Conservation (phyloP, 2,797 vertebrate genomes). For the Cossypha polioptera region DNA sequence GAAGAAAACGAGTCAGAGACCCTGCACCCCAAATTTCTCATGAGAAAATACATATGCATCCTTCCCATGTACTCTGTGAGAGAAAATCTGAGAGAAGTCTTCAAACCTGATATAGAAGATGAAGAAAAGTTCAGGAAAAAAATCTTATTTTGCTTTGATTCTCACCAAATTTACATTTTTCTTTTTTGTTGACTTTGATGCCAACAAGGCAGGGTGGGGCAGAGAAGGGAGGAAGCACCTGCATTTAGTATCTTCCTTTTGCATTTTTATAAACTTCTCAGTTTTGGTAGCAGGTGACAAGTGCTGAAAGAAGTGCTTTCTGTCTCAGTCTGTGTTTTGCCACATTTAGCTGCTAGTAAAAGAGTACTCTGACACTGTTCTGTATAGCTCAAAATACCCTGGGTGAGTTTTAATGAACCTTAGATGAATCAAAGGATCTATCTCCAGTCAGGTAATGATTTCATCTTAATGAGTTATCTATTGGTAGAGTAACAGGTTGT, state of each 20-base stretch:
- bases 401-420: not conserved
- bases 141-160: not conserved
- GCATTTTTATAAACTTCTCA: not conserved
- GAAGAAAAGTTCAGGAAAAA: not conserved
- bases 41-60: not conserved
- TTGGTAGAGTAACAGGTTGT: not conserved
- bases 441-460: not conserved
- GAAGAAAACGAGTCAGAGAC: not conserved
- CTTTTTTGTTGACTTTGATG: not conserved
- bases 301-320: not conserved
- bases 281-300: not conserved
- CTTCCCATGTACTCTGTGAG: not conserved
- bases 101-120: not conserved
- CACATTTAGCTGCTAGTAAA: not conserved
- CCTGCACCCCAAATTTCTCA: not conserved
- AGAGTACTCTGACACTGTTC: not conserved
- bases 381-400: not conserved
- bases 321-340: not conserved
- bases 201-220: fast-evolving
- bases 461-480: not conserved
- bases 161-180: not conserved
- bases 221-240: not conserved
- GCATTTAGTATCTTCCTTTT: not conserved
- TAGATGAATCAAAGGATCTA: not conserved
- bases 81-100: not conserved